phyloP scores from a whole-genome alignment of 2,888 invertebrate genomes.

The Tinea pellionella region DNA sequence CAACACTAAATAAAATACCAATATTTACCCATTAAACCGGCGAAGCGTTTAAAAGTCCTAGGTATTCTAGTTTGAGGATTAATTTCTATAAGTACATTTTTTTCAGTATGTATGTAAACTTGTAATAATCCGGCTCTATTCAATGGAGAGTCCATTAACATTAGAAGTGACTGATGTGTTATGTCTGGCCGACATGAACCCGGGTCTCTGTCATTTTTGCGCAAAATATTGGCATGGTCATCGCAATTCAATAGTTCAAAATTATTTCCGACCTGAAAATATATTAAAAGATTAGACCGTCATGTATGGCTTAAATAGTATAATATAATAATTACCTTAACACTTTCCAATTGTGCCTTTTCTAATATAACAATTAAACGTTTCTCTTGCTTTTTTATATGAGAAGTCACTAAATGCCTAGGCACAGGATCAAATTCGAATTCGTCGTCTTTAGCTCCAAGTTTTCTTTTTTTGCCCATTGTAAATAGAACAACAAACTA shows the following conservation, averaged over 20 bases:
- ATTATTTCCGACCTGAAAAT: slow-evolving; percentile 80
- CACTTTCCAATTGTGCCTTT: slow-evolving; percentile 94
- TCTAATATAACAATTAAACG: slow-evolving; percentile 93
- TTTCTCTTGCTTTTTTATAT: slow-evolving; percentile 86
- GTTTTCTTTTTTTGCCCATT: slow-evolving; percentile 63
- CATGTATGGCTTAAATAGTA: neutral
- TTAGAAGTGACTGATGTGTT: slow-evolving; percentile 95
- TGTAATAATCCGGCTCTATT: slow-evolving; percentile 97
- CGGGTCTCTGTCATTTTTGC: slow-evolving; percentile 88
- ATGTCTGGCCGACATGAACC: slow-evolving; percentile 96
- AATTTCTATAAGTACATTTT: slow-evolving; percentile 93
- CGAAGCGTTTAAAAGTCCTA: slow-evolving; percentile 95
- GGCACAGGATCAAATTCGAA: slow-evolving; percentile 83
- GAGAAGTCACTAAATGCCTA: slow-evolving; percentile 80
- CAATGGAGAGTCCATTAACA: slow-evolving; percentile 97
- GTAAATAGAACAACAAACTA: neutral
- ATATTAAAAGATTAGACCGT: too few species aligned
- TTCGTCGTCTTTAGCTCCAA: slow-evolving; percentile 70
- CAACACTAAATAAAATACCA: too few species aligned
- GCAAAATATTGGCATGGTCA: slow-evolving; percentile 86
- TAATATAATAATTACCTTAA: slow-evolving; percentile 76
- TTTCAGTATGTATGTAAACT: slow-evolving; percentile 91
- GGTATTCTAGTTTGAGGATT: slow-evolving; percentile 98
- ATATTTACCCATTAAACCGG: slow-evolving; percentile 91
- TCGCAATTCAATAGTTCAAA: slow-evolving; percentile 96